A percentile compares a stretch with the other conserved stretches of the same genome.
These are phyloP conservation scores for Eurystomus glaucurus DNA, from an alignment of 2,797 vertebrate species.

Conservation along the genomic window DNA sequence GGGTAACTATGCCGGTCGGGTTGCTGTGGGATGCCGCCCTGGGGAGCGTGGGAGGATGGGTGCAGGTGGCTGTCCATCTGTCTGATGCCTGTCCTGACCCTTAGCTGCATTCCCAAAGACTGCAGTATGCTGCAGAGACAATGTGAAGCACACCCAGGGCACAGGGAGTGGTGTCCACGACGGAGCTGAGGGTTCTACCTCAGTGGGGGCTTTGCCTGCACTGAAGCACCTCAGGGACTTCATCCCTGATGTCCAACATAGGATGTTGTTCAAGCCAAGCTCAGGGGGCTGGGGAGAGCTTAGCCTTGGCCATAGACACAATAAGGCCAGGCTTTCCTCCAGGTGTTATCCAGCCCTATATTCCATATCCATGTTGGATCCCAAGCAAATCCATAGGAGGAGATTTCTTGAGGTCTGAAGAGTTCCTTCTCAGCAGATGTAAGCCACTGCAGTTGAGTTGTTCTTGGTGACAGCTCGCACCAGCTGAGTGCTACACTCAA, in stretches of 20 bases:
- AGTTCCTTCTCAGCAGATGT: neutral
- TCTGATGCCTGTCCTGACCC: neutral
- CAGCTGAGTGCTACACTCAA: neutral
- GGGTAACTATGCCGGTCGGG: conserved; percentile 83
- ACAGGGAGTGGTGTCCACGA: fast-evolving
- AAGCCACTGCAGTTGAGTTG: neutral
- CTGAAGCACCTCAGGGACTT: neutral
- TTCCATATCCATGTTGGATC: neutral
- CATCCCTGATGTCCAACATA: too few relatives aligned
- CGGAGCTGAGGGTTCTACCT: neutral
- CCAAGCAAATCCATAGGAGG: neutral
- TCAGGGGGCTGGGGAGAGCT: neutral
- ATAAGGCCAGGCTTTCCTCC: neutral
- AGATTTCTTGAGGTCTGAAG: neutral
- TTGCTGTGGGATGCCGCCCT: neutral
- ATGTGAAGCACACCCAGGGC: neutral
- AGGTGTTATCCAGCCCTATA: fast-evolving
- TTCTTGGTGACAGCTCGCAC: neutral
- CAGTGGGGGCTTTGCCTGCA: neutral
- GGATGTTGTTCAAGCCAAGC: neutral
- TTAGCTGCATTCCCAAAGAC: neutral
- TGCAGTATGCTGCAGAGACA: neutral
- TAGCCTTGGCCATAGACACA: neutral
- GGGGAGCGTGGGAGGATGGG: neutral
- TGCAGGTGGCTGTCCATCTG: neutral